These are phyloP conservation scores for Smittia sp. DNA, from an alignment of 2,888 invertebrate species.

Conservation along the genomic window DNA sequence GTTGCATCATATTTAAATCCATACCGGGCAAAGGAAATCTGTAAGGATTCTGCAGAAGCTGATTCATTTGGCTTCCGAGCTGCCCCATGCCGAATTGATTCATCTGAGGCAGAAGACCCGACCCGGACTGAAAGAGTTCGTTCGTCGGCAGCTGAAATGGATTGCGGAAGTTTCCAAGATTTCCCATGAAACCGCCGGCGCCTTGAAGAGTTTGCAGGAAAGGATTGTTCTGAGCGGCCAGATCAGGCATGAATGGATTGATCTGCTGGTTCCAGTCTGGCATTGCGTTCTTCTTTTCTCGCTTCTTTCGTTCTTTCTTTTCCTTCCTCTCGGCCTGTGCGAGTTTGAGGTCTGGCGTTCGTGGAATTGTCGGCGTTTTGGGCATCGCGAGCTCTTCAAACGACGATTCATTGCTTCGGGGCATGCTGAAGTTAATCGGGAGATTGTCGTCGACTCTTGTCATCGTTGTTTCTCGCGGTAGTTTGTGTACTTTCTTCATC, in stretches of 20 bases:
- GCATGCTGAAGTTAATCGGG: constrained; percentile 43
- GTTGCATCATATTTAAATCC: constrained; percentile 21
- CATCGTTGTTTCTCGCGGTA: constrained; percentile 49
- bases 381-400: constrained; percentile 51
- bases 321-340: constrained; percentile 58
- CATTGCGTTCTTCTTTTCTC: constrained; percentile 55
- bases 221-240: constrained; percentile 51
- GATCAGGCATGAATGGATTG: constrained; percentile 51
- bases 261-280: constrained; percentile 52
- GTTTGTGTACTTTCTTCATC: constrained; percentile 29
- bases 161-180: constrained; percentile 13
- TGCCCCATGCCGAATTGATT: background rate
- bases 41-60: constrained; percentile 3
- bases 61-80: constrained; percentile 1
- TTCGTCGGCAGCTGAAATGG: constrained; percentile 46
- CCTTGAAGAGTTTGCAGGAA: constrained; percentile 21
- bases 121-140: constrained; percentile 54
- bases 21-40: constrained; percentile 4
- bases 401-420: constrained; percentile 20
- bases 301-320: constrained; percentile 61
- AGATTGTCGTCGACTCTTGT: constrained; percentile 47
- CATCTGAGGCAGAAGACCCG: constrained; percentile 49
- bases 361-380: constrained; percentile 58
- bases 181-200: constrained; percentile 14
- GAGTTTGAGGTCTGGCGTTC: constrained; percentile 59